These are phyloP conservation scores for Thinocorus orbignyianus DNA, from an alignment of 2,113 vertebrate species.

Conservation along the genomic window DNA sequence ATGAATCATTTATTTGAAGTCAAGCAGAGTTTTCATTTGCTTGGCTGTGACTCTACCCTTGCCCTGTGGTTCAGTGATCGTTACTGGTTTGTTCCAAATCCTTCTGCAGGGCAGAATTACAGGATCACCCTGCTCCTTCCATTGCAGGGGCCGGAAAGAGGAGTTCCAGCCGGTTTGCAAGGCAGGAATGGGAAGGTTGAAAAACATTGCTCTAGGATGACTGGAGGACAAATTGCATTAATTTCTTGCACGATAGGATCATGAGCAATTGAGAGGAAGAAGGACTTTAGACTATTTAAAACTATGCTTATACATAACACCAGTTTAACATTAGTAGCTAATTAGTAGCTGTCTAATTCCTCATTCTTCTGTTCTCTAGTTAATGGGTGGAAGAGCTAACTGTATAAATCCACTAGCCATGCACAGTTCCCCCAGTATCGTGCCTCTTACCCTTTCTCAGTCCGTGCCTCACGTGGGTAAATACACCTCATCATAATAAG, in stretches of 20 bases:
- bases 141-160: background rate
- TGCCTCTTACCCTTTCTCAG: background rate
- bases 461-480: background rate
- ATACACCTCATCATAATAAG: slow-evolving; percentile 11
- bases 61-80: background rate
- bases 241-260: background rate
- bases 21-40: background rate
- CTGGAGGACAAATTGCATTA: background rate
- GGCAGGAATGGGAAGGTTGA: background rate
- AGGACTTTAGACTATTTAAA: background rate
- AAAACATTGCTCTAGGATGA: background rate
- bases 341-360: background rate
- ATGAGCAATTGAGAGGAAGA: background rate
- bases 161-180: background rate
- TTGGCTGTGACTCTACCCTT: background rate
- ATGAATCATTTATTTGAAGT: background rate
- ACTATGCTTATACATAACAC: background rate
- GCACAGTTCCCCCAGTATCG: background rate
- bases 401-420: background rate
- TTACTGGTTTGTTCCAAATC: background rate
- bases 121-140: background rate
- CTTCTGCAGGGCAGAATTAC: background rate
- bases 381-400: slow-evolving; percentile 17
- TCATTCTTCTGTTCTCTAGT: background rate
- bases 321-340: background rate